phyloP scores from a whole-genome alignment of 2,113 vertebrate genomes.

The Centropus bengalensis region DNA sequence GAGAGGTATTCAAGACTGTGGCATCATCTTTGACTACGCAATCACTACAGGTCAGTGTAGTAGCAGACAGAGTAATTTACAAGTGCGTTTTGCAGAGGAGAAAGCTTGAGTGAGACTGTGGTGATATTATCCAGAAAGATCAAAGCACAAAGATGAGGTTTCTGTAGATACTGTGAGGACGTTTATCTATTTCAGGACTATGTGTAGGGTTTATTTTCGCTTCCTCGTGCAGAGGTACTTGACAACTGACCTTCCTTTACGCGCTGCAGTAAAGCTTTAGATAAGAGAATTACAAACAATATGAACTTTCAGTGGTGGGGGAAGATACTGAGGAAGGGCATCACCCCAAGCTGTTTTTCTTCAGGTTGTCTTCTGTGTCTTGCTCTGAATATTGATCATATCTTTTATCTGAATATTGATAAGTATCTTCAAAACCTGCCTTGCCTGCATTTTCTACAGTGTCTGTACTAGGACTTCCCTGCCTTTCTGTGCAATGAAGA shows the following conservation, averaged over 20 bases:
- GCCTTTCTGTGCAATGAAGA: background rate
- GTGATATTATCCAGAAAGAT: background rate
- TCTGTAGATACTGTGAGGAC: background rate
- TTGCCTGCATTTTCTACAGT: background rate
- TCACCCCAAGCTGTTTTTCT: background rate
- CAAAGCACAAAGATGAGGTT: background rate
- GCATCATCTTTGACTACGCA: fast-evolving
- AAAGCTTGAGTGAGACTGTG: background rate
- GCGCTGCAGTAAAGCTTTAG: background rate
- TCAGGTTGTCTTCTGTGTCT: background rate
- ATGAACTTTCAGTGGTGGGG: background rate
- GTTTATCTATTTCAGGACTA: background rate
- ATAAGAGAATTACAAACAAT: background rate
- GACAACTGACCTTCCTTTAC: background rate
- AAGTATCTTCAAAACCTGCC: background rate
- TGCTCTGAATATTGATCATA: background rate
- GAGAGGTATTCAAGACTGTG: background rate
- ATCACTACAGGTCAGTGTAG: background rate
- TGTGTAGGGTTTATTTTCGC: background rate
- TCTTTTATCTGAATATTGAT: background rate
- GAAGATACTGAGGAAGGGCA: background rate
- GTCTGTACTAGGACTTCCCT: background rate
- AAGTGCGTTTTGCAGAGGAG: background rate
- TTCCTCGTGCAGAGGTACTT: background rate
- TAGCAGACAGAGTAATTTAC: background rate